Evolutionary conservation across 2,797 vertebrate genomes (phyloP).

Genomic region (Diglossa cyanea): DNA sequence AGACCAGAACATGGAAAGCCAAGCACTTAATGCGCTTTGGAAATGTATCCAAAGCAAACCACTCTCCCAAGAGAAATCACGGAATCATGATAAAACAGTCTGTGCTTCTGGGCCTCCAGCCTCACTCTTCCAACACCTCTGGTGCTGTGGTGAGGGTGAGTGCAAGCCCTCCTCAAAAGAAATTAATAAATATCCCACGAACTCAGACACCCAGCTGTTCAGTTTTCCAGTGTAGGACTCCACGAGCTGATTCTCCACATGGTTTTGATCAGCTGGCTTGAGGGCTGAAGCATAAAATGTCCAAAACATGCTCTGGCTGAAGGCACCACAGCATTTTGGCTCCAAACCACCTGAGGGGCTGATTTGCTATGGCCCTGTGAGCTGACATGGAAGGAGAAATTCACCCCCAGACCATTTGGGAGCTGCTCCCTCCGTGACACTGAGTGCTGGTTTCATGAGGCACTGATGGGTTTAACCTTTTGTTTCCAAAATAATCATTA

Average conservation of each 20-base stretch:
- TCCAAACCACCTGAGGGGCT: neutral
- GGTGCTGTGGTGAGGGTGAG: neutral
- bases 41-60: neutral
- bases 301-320: neutral
- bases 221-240: neutral
- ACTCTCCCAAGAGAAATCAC: neutral
- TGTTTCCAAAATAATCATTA: neutral
- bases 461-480: neutral
- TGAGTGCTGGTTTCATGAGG: neutral
- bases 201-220: neutral
- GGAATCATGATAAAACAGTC: neutral
- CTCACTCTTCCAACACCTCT: neutral
- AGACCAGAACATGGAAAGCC: neutral
- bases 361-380: neutral
- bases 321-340: neutral
- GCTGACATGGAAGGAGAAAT: neutral
- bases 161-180: neutral
- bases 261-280: neutral
- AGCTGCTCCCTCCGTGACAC: neutral
- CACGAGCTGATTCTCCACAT: neutral
- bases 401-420: neutral
- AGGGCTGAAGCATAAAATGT: neutral
- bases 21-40: neutral
- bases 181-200: neutral
- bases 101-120: neutral